Evolutionary conservation across 2,113 vertebrate genomes (phyloP), one percentile per base, ranked within the genome.

Genomic region (Loxodonta africana): DNA sequence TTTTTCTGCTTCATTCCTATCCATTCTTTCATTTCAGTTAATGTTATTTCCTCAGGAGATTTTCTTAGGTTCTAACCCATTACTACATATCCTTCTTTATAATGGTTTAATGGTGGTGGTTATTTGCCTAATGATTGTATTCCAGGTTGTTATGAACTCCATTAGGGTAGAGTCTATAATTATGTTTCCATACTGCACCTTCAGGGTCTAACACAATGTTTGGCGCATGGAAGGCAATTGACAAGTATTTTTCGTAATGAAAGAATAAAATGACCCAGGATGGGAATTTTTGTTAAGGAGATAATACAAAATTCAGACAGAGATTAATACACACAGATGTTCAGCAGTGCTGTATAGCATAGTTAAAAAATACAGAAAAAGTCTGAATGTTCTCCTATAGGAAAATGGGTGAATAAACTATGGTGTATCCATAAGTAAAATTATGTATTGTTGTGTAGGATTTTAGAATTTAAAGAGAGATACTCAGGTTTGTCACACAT

Each of bases 291-390:
- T 83, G 30, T 4, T 88, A 77, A 86, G 15, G 20, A 76, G 53
- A 91, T 93, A 88, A 7, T 25, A 91, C 4, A 67, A 77, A 91
- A 83, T 86, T 94, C 25, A 86, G 28, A 93, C 4, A 46, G 8
- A 86, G 37, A 69, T 57, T 37, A 62, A 69, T 18, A 15, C 2
- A 5, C 14, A 62, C 25, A 71, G 21, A 5, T 71, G 51, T 88
- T 93, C 71, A 30, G 20, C 6, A 78, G 18, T 4, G 3, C 41
- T 20, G 0, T 78, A 60, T 21, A 69, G 12, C 28, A 10, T 48
- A 92, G 33, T 37, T 77, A 18, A 90, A 78, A 93, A 77, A 46
- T 21, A 53, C 41, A 8, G 53, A 65, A 51, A 71, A 33, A 30
- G 30, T 85, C 8, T 21, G 95, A 48, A 53, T 95, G 20, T 44